Evolutionary conservation across 1,140 invertebrate genomes (phyloP), one percentile per base, ranked within the genome.

Genomic region (Streblospio benedicti): DNA sequence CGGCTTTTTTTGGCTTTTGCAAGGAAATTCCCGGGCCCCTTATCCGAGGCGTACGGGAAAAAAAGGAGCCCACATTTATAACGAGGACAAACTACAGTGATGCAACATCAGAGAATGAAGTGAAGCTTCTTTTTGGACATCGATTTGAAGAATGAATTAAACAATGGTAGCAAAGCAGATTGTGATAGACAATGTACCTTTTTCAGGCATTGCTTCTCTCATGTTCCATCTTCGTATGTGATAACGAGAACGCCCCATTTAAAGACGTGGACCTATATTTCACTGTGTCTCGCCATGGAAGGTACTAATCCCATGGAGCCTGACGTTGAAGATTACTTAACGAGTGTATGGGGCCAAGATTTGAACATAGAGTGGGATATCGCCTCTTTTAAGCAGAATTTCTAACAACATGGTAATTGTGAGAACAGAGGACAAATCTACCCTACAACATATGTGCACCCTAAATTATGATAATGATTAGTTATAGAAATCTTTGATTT

Each of bases 361-460:
- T 23, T 47, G 45, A 28, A 47, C 23, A 47, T 9, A n/a, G 45
- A 47, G 16, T n/a, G 30, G 30, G 12, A 23, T 47, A 9, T 23
- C 45, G 2, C 23, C 45, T 2, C n/a, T 47, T 23, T 47, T 27
- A 9, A 47, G 45, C 14, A 23, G 45, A 12, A 47, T 47, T 28
- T 23, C 45, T 6, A 47, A 47, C 30, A 47, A 47, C 45, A 47
- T 47, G 6, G 45, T 28, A 0, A 27, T 47, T 18, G 20, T 31
- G 47, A 62, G 31, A 28, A 18, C 32, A 45, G 57, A 52, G 58
- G 27, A 18, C n/a, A n/a, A n/a, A n/a, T n/a, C n/a, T n/a, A n/a
- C n/a, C n/a, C n/a, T n/a, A n/a, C n/a, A n/a, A n/a, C n/a, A n/a
- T n/a, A n/a, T n/a, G n/a, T n/a, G n/a, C n/a, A n/a, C n/a, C n/a